These are phyloP conservation scores for Drosophila equinoxialis DNA, from an alignment of 1,140 invertebrate species.

Conservation along the genomic window DNA sequence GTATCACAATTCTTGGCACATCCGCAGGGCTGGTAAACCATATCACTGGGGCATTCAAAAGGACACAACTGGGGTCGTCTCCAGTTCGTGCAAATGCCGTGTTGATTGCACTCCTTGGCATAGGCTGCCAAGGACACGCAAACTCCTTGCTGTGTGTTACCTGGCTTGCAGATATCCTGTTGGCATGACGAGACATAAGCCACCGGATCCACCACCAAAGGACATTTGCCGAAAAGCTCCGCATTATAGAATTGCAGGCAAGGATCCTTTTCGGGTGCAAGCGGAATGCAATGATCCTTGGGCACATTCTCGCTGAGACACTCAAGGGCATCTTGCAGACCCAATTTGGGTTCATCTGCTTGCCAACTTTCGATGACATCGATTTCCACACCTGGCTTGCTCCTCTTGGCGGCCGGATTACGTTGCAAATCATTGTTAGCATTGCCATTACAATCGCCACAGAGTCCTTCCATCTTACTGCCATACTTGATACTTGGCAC, in stretches of 20 bases:
- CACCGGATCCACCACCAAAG: conserved; percentile 88
- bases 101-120: conserved; percentile 87
- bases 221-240: conserved; percentile 88
- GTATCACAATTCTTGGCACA: conserved; percentile 89
- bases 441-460: conserved; percentile 90
- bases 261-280: conserved; percentile 85
- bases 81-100: conserved; percentile 90
- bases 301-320: conserved; percentile 75
- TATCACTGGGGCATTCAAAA: conserved; percentile 85
- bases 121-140: conserved; percentile 89
- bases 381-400: conserved; percentile 36
- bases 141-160: conserved; percentile 84
- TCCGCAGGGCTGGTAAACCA: conserved; percentile 88
- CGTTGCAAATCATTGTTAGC: conserved; percentile 86
- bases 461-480: conserved; percentile 89
- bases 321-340: conserved; percentile 58
- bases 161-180: conserved; percentile 86
- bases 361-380: conserved; percentile 87
- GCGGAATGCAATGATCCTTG: conserved; percentile 84
- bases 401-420: conserved; percentile 81
- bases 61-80: conserved; percentile 86
- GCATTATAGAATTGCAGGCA: conserved; percentile 87
- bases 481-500: conserved; percentile 89
- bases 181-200: conserved; percentile 88
- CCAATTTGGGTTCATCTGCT: conserved; percentile 83